Conservation (phyloP, 2,888 invertebrate species). For the Salpingus planirostris region DNA sequence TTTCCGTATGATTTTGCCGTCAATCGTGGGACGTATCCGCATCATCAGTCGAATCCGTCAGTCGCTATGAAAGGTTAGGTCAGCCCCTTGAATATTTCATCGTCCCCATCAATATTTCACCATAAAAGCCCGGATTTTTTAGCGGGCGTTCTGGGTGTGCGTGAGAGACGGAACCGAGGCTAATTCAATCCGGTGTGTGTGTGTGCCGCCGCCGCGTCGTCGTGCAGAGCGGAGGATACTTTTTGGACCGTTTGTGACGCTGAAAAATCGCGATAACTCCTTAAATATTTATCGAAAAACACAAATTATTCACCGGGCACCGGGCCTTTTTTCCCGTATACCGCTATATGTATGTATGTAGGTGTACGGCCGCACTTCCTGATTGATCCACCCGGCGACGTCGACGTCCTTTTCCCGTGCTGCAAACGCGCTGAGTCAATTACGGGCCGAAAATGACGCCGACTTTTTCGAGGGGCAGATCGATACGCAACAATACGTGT, state of each 20-base stretch:
- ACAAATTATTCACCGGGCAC: slow-evolving; percentile 28
- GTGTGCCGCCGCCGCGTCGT: slow-evolving; percentile 19
- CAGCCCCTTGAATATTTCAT: slow-evolving; percentile 35
- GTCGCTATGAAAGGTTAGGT: slow-evolving; percentile 28
- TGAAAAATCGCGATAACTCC: slow-evolving; percentile 31
- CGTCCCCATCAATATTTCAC: slow-evolving; percentile 34
- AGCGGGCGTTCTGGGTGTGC: slow-evolving; percentile 21
- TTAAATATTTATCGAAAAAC: slow-evolving; percentile 31
- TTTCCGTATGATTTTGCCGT: slow-evolving; percentile 11
- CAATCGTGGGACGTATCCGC: slow-evolving; percentile 10
- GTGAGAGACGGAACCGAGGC: slow-evolving; percentile 27
- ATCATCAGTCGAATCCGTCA: no score
- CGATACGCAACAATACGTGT: no score
- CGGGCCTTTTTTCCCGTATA: slow-evolving; percentile 25
- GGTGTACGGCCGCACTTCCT: slow-evolving; percentile 23
- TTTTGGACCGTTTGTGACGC: slow-evolving; percentile 30
- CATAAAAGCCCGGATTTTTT: slow-evolving; percentile 28
- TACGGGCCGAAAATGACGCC: no score
- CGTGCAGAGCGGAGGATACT: slow-evolving; percentile 24
- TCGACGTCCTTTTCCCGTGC: no score
- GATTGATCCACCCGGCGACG: slow-evolving; percentile 26
- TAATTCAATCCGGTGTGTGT: slow-evolving; percentile 29
- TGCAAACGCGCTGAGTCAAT: no score
- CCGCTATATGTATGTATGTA: no score
- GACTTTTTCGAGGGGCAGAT: no score